A percentile compares a stretch with the other conserved stretches of the same genome.
These are phyloP conservation scores for Drosophila koepferae DNA, from an alignment of 2,888 invertebrate genomes.

Conservation along the genomic window DNA sequence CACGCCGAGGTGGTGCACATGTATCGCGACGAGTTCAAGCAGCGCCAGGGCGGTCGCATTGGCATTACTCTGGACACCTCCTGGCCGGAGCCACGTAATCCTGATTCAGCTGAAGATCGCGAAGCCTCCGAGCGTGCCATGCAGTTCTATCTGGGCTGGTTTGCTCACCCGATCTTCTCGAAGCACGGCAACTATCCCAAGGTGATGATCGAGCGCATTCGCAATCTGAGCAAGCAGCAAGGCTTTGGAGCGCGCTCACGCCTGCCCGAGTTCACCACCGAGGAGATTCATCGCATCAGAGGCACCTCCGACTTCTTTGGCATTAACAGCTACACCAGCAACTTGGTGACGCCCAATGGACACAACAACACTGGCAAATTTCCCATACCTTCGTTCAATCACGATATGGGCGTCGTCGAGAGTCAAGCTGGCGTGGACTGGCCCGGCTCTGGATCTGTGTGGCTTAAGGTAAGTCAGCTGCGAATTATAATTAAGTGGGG, in stretches of 20 bases:
- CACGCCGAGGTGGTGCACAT: slow-evolving; percentile 90
- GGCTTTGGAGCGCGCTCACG: slow-evolving; percentile 87
- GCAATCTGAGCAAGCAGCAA: slow-evolving; percentile 87
- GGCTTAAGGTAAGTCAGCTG: slow-evolving; percentile 87
- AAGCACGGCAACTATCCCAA: slow-evolving; percentile 88
- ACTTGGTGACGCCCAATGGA: slow-evolving; percentile 84
- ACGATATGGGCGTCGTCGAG: slow-evolving; percentile 87
- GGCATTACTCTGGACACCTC: slow-evolving; percentile 88
- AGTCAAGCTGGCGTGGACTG: slow-evolving; percentile 87
- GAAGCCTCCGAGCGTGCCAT: slow-evolving; percentile 88
- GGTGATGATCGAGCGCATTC: slow-evolving; percentile 87
- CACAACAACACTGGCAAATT: slow-evolving; percentile 84
- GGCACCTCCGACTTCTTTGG: slow-evolving; percentile 91
- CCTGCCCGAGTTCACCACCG: slow-evolving; percentile 87
- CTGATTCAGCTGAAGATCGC: slow-evolving; percentile 86
- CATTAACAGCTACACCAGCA: slow-evolving; percentile 90
- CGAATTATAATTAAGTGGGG: slow-evolving; percentile 25
- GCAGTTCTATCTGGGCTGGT: slow-evolving; percentile 89
- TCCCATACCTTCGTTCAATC: slow-evolving; percentile 87
- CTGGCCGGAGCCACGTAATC: slow-evolving; percentile 87
- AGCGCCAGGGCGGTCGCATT: slow-evolving; percentile 87
- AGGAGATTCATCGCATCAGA: slow-evolving; percentile 87
- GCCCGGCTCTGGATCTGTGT: slow-evolving; percentile 87
- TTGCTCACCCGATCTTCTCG: slow-evolving; percentile 89
- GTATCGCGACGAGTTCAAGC: slow-evolving; percentile 87